Evolutionary conservation across 1,140 invertebrate genomes (phyloP), one percentile per base, ranked within the genome.

Genomic region (Charaxes varanes): DNA sequence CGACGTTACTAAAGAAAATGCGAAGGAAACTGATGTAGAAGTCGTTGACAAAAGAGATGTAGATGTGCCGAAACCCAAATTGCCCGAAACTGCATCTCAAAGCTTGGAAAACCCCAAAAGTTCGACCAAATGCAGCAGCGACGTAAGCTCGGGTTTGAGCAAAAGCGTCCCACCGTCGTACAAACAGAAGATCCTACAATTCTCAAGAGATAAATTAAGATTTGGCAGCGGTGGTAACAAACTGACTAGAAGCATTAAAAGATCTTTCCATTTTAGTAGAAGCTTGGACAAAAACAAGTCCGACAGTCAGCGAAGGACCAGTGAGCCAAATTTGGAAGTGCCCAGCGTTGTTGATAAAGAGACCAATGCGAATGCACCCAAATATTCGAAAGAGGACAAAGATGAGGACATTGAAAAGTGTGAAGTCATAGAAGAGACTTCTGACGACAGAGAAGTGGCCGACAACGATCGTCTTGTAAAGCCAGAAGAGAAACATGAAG

Each of bases 151-250:
- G 4, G 77, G 71, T 4, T 51, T 86, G 0, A 86, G 82, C 38
- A 86, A 79, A 55, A 84, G 82, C 67, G 84, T 85, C 2, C 84
- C 84, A 6, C 82, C 81, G 0, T 84, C 81, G 3, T 86, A 85
- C 33, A 86, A 84, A 42, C 81, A 86, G 48, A 86, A 86, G 43
- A 21, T 85, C 36, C 41, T 85, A 19, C 82, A 84, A 41, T 85
- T 86, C 41, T 86, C 82, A 1, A 72, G 69, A 44, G 82, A 85
- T 31, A 85, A 85, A 61, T 44, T 85, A 16, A 59, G 79, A 17
- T 83, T 85, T 53, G 82, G 70, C 4, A 85, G 79, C 48, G 76
- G 76, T 6, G 73, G 79, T 0, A 85, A 85, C 40, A 76, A 62
- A 52, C 41, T 85, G 26, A 85, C 82, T 0, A 72, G 79, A 41